Base-by-base conservation (phyloP, 2,888 invertebrate species). In the Pecten maximus region DNA sequence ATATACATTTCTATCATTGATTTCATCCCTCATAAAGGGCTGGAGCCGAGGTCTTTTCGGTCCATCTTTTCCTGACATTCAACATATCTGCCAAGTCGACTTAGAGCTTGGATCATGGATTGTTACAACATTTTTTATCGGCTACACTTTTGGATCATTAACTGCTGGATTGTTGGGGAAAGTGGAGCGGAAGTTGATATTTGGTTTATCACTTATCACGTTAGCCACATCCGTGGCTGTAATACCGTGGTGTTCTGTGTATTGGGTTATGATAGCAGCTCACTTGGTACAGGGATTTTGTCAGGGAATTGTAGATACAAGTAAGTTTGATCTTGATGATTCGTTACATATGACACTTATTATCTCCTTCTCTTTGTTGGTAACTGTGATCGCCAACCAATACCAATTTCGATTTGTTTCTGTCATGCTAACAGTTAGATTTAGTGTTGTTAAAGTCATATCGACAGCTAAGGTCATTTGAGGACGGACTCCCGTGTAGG, bases 231-330 rank as follows among this genome's bases (percentile, higher is more conserved):
- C 35, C 23, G 74, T 74, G 19, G 35, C 35, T 28, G 35, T 74
- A 15, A 74, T 10, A 6, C 74, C 74, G 19, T 74, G 74, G 74
- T 74, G 74, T 35, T 28, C 28, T 35, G 35, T 74, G 35, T 74
- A 28, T 74, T 28, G 74, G 28, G 16, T 74, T 35, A 74, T 74
- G 74, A 74, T 74, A 35, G 74, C 15, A 10, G 35, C 16, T 35
- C 74, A 74, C 15, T 2, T 74, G 8, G 28, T 35, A 74, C 74
- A 74, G 16, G 74, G 74, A 74, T 74, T 74, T 74, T 74, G 28
- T 23, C 74, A 74, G 74, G 74, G 74, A 74, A 10, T 74, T 23
- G 74, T 74, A 74, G 74, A 74, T 74, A 74, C 74, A 2, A 74
- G 74, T 74, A 74, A 74, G 74, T 74, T 19, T 19, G 6, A 3